Conservation (phyloP, 2,888 invertebrate genomes). For the Labia minor region DNA sequence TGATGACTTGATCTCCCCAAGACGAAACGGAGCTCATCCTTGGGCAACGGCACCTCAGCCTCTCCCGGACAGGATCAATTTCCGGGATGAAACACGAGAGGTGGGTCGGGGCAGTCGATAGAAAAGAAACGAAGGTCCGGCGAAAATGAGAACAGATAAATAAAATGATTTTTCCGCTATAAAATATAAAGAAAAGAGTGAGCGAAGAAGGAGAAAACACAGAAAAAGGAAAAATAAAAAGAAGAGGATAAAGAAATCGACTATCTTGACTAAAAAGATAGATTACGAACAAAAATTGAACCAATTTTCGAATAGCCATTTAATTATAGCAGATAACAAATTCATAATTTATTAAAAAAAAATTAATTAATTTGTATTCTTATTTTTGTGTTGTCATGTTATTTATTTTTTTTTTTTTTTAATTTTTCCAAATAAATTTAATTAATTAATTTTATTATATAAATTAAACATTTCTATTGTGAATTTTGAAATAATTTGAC, state of each 20-base stretch:
- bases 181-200: background rate
- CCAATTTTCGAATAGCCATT: background rate
- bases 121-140: background rate
- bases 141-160: background rate
- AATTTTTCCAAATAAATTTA: too few species aligned
- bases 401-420: too few species aligned
- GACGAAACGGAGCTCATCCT: background rate
- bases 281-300: background rate
- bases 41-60: conserved; percentile 15
- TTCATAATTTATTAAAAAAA: too few species aligned
- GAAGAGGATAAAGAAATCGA: background rate
- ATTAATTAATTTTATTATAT: too few species aligned
- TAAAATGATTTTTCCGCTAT: conserved; percentile 13
- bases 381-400: too few species aligned
- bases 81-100: conserved; percentile 18
- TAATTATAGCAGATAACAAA: too few species aligned
- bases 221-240: background rate
- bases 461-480: too few species aligned
- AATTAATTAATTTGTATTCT: too few species aligned
- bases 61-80: conserved; percentile 20
- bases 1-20: conserved; percentile 6
- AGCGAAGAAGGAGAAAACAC: background rate
- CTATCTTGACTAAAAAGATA: background rate
- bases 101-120: background rate
- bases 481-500: too few species aligned